Base-by-base conservation (phyloP, 2,888 invertebrate species). In the Portevinia maculata region DNA sequence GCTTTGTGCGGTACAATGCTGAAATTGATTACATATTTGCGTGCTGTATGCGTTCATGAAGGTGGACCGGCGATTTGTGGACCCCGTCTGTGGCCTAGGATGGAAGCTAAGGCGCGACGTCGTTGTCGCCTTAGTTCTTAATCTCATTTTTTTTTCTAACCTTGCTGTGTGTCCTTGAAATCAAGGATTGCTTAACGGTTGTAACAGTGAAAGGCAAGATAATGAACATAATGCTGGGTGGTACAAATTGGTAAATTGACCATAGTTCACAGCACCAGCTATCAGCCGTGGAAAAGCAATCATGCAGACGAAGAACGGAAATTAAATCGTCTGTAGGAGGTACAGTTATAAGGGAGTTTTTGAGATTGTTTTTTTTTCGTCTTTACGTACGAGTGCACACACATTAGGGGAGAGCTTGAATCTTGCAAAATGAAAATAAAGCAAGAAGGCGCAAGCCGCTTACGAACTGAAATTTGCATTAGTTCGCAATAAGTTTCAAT, bases 11-110 rank as follows among this genome's bases (percentile, higher is more conserved):
- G 41, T 39, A 28, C n/a, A 44, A 17, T 19, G 59, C 30, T 24
- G 7, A 62, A 71, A 71, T 71, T 53, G 62, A 71, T 71, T 60
- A 55, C 62, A 53, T 62, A 53, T 71, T 71, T 71, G 60, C 71
- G 62, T 71, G 71, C 34, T 34, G 9, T 32, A 44, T 53, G 53
- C 34, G 53, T 70, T 70, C 41, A 19, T 17, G 8, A 5, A 55
- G 30, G 19, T 28, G 15, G 37, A 70, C 19, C 34, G 37, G 11
- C 59, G 30, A 19, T 19, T 59, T 44, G 59, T 44, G 44, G 28
- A 8, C 17, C 30, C 30, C 28, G n/a, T 44, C 44, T 59, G 59
- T 44, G 44, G 59, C 28, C 30, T 9, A 24, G 11, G 13, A 30
- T 8, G 19, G 19, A 41, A 39, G n/a, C 19, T 34, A 13, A 5